Percentiles rank a stretch among this genome's conserved stretches.
Conservation (phyloP, 2,888 invertebrate species). For the Parapristionchus giblindavisi region DNA sequence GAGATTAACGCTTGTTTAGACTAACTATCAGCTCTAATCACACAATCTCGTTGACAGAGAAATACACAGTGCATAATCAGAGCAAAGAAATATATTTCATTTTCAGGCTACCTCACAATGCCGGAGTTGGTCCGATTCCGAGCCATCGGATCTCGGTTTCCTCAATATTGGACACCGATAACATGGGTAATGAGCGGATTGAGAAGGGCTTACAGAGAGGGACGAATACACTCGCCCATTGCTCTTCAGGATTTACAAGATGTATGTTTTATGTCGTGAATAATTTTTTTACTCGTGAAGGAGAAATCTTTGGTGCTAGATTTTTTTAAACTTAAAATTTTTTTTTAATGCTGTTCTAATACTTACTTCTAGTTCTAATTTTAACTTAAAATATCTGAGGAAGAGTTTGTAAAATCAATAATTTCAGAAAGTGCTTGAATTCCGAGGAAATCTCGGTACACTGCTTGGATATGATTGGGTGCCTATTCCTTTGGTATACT, state of each 20-base stretch:
- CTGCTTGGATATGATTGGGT: constrained; percentile 37
- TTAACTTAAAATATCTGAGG: background rate
- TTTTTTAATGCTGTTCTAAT: background rate
- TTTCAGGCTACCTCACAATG: constrained; percentile 27
- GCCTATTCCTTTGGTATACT: constrained; percentile 32
- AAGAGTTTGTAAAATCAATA: background rate
- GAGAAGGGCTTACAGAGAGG: constrained; percentile 28
- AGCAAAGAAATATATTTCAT: background rate
- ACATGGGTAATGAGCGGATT: constrained; percentile 31
- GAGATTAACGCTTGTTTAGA: no score
- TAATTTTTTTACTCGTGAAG: no score
- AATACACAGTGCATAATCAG: background rate
- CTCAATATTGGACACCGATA: constrained; percentile 36
- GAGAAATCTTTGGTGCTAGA: no score
- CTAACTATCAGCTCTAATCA: no score
- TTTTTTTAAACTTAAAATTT: background rate
- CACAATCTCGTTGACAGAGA: no score
- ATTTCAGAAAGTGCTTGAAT: constrained; percentile 2
- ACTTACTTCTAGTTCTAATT: background rate
- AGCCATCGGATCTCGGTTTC: constrained; percentile 15
- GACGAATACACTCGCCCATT: constrained; percentile 9
- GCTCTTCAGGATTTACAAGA: constrained; percentile 32
- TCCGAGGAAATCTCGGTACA: constrained; percentile 31
- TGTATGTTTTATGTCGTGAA: background rate
- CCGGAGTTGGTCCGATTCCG: constrained; percentile 8